A percentile compares a stretch with the other conserved stretches of the same genome.
These are phyloP conservation scores for Leucoraja ocellata DNA, from an alignment of 2,797 vertebrate genomes.

Conservation along the genomic window DNA sequence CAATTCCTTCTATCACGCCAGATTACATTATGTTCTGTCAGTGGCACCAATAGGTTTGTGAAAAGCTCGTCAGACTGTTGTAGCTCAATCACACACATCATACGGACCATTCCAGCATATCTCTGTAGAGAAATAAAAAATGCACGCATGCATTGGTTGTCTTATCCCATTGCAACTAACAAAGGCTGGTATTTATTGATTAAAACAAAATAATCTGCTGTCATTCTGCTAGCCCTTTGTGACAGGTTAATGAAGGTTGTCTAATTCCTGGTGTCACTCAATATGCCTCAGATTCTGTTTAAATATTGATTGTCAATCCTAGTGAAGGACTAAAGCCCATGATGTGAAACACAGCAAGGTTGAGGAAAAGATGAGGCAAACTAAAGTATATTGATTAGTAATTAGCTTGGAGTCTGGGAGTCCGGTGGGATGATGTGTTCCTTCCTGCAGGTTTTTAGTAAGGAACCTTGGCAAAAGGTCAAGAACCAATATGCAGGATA, in stretches of 20 bases:
- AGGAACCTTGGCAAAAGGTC: not conserved
- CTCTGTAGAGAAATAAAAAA: not conserved
- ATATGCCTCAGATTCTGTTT: not conserved
- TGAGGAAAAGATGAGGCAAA: not conserved
- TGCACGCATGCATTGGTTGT: not conserved
- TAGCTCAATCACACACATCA: not conserved
- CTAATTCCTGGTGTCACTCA: conserved; percentile 24
- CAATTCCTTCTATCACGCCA: not conserved
- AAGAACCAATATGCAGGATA: not conserved
- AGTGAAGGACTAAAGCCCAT: not conserved
- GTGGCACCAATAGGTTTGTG: not conserved
- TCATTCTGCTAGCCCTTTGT: not conserved
- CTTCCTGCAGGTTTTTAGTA: not conserved
- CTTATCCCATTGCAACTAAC: not conserved
- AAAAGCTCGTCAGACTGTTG: not conserved
- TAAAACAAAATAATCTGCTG: not conserved
- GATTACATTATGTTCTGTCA: not conserved
- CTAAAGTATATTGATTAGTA: not conserved
- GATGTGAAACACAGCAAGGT: not conserved
- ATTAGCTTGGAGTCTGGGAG: not conserved
- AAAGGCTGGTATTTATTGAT: not conserved
- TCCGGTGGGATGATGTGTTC: not conserved
- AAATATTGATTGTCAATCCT: not conserved
- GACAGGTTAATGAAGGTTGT: not conserved
- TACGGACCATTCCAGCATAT: not conserved